phyloP scores from a whole-genome alignment of 1,140 invertebrate species.

The Hesperophylax magnus region DNA sequence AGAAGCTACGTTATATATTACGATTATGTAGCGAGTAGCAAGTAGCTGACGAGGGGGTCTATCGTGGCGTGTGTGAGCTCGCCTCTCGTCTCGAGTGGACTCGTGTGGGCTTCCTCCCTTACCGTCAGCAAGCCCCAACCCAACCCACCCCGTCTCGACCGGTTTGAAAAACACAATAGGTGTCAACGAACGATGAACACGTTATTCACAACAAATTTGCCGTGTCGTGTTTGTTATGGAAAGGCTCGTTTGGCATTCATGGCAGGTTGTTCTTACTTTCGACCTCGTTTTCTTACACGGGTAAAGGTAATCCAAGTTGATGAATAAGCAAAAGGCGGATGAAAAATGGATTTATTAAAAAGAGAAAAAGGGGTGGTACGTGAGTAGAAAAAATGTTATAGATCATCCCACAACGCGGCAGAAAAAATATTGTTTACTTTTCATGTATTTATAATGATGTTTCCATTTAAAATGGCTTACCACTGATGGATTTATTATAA shows the following conservation, averaged over 20 bases:
- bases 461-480: too few species aligned
- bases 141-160: slow-evolving; percentile 3
- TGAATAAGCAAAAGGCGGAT: too few species aligned
- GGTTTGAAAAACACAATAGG: slow-evolving; percentile 1
- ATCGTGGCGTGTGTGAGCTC: background rate
- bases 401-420: too few species aligned
- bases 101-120: slow-evolving; percentile 13
- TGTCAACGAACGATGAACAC: slow-evolving; percentile 17
- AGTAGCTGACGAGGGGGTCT: background rate
- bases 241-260: background rate
- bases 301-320: too few species aligned
- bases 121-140: background rate
- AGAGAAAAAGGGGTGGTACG: too few species aligned
- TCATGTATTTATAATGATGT: too few species aligned
- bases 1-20: background rate
- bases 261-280: background rate
- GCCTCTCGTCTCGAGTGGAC: slow-evolving; percentile 31
- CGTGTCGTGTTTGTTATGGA: background rate
- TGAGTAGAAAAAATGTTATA: too few species aligned
- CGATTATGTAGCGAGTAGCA: background rate
- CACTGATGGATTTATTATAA: too few species aligned
- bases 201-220: slow-evolving; percentile 12
- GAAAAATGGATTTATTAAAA: too few species aligned
- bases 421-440: too few species aligned
- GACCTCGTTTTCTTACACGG: too few species aligned